Evolutionary conservation across 1,140 invertebrate genomes (phyloP).

Genomic region (Platorchestia sp.): DNA sequence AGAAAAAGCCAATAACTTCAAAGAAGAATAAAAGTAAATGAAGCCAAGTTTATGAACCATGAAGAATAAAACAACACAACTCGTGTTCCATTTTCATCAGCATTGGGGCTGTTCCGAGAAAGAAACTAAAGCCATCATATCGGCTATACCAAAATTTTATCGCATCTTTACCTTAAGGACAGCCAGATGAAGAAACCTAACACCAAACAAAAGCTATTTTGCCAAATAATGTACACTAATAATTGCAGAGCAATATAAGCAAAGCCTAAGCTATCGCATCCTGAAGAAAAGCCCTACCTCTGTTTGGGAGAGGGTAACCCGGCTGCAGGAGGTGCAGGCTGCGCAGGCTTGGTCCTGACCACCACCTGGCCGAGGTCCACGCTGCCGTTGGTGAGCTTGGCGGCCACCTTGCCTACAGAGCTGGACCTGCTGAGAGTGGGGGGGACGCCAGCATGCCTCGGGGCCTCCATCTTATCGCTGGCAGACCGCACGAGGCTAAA

Average conservation of each 20-base stretch:
- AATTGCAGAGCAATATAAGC: no score
- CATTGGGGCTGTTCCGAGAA: no score
- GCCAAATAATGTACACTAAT: neutral
- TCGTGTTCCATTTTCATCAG: no score
- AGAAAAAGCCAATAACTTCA: no score
- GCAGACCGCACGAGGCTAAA: constrained; percentile 59
- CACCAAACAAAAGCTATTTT: neutral
- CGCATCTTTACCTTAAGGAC: no score
- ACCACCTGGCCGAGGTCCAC: constrained; percentile 52
- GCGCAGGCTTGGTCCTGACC: constrained; percentile 2
- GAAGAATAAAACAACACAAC: no score
- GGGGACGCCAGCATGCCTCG: constrained; percentile 43
- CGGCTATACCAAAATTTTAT: no score
- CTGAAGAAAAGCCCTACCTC: neutral
- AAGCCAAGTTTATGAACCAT: no score
- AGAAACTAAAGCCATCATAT: no score
- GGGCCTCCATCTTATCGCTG: constrained; percentile 56
- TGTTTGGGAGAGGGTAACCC: neutral
- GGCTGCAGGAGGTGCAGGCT: neutral
- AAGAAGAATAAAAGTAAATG: no score
- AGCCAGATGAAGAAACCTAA: neutral
- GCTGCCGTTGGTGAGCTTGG: constrained; percentile 56
- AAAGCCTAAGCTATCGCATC: neutral
- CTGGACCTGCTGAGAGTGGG: neutral
- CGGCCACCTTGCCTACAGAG: neutral